These are phyloP conservation scores for Hetaerina titia DNA, from an alignment of 2,888 invertebrate species.

Conservation along the genomic window DNA sequence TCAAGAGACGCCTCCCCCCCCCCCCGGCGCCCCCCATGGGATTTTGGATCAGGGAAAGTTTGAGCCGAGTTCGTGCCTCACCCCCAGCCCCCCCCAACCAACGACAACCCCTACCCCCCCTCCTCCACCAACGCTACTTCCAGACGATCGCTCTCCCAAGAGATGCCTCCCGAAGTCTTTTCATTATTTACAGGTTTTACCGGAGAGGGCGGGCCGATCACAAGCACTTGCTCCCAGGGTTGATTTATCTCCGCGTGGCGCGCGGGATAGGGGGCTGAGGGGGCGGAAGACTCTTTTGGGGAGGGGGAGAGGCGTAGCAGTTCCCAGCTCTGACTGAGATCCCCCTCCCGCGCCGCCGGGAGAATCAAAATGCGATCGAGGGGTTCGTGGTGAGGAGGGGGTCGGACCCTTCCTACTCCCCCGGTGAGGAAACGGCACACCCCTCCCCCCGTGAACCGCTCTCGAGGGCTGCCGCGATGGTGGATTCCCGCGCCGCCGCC, in stretches of 20 bases:
- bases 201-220: background rate
- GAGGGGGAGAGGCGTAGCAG: no score
- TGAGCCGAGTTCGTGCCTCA: no score
- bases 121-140: background rate
- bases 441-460: no score
- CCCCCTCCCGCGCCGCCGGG: background rate
- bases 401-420: no score
- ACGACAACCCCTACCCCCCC: background rate
- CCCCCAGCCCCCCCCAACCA: no score
- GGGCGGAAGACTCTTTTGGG: no score
- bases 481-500: no score
- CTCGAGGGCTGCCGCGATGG: no score
- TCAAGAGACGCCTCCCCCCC: no score
- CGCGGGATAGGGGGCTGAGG: background rate
- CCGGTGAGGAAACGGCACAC: no score
- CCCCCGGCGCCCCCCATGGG: background rate
- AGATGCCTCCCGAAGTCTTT: background rate
- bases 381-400: background rate
- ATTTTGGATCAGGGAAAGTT: no score
- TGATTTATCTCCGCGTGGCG: conserved; percentile 29
- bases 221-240: conserved; percentile 16
- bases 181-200: background rate
- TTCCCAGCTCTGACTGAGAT: background rate
- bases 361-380: background rate
- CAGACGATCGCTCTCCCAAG: no score